These are phyloP conservation scores for Manis pentadactyla DNA, from an alignment of 2,797 vertebrate species.

Conservation along the genomic window DNA sequence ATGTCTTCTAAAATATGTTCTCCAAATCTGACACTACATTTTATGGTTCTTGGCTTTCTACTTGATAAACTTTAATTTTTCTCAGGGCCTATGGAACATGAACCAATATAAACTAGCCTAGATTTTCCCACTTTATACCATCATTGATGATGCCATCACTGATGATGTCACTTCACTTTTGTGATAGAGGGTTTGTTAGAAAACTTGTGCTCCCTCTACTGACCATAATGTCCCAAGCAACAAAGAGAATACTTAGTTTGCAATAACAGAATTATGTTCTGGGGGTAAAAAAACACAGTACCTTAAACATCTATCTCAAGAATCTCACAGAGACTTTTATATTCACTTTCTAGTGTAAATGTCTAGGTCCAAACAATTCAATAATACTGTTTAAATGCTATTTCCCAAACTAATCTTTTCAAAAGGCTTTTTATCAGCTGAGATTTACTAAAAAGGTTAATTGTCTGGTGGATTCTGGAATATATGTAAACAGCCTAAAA, in stretches of 20 bases:
- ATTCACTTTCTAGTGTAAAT: constrained; percentile 44
- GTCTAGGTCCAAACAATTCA: background rate
- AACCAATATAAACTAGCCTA: constrained; percentile 7
- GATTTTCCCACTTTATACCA: background rate
- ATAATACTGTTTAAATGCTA: constrained; percentile 42
- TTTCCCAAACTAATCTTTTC: constrained; percentile 45
- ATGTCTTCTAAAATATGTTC: constrained; percentile 25
- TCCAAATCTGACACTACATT: background rate
- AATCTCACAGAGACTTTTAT: constrained; percentile 38
- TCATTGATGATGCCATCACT: constrained; percentile 34
- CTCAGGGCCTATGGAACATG: background rate
- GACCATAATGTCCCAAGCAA: constrained; percentile 37
- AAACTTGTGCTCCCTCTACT: constrained; percentile 71
- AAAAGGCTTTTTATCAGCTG: constrained; percentile 32
- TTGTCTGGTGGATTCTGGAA: constrained; percentile 36
- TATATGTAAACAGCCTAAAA: constrained; percentile 48
- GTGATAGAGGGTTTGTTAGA: constrained; percentile 19
- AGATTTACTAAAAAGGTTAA: constrained; percentile 49
- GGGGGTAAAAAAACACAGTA: background rate
- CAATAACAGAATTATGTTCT: constrained; percentile 16
- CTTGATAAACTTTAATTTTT: constrained; percentile 42
- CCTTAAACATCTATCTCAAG: background rate
- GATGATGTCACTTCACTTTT: constrained; percentile 50
- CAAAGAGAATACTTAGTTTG: constrained; percentile 55
- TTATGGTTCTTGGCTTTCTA: constrained; percentile 21